A percentile compares a stretch with the other conserved stretches of the same genome.
Conservation (phyloP, 2,888 invertebrate species). For the Muschampia plurimacula region DNA sequence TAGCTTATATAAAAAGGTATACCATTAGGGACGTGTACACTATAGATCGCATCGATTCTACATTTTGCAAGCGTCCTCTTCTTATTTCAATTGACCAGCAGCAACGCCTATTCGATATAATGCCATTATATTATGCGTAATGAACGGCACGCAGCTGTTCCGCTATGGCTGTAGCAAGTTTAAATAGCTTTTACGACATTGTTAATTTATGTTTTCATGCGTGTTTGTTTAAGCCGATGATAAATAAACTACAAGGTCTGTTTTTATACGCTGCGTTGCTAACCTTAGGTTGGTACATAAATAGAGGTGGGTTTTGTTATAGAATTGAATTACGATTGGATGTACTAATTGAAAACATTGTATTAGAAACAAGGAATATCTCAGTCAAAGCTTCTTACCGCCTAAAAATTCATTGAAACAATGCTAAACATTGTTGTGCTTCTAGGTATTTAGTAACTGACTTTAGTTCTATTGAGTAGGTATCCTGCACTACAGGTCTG, state of each 20-base stretch:
- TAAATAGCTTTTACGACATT: constrained; percentile 23
- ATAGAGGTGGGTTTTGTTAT: not conserved
- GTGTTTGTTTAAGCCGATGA: constrained; percentile 7
- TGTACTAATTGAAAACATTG: not conserved
- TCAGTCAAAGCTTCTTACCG: not conserved
- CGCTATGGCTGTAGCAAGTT: constrained; percentile 3
- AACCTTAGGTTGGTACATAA: not conserved
- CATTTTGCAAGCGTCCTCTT: not conserved
- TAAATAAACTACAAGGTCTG: constrained; percentile 2
- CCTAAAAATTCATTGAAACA: not conserved
- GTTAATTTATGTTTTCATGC: constrained; percentile 24
- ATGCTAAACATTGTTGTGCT: not conserved
- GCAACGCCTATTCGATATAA: constrained; percentile 23
- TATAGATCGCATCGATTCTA: not conserved
- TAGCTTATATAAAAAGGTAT: not conserved
- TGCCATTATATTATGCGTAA: constrained; percentile 31
- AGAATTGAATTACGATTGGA: not conserved
- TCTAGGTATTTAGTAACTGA: not conserved
- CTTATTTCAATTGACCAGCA: constrained; percentile 1
- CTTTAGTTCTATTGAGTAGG: not conserved
- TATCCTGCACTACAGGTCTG: no score
- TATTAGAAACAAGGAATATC: not conserved
- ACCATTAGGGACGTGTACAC: not conserved
- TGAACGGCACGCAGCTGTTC: constrained; percentile 18
- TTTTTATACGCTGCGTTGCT: not conserved